Evolutionary conservation across 2,888 invertebrate species (phyloP), one percentile per base, ranked within the genome.

Genomic region (Galerucella nymphaeae): DNA sequence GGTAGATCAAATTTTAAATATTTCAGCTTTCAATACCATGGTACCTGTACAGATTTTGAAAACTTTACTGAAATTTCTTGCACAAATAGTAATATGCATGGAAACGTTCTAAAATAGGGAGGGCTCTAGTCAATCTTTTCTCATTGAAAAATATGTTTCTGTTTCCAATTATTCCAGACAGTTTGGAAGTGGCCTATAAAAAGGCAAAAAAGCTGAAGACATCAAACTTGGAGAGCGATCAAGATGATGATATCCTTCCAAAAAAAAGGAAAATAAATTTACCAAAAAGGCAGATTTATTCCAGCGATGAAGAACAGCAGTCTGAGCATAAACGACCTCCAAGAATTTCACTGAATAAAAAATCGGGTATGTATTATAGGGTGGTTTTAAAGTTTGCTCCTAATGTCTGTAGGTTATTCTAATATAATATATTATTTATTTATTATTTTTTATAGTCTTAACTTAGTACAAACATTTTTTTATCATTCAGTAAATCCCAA

Each of bases 141-240:
- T 57, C 42, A 57, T 66, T 64, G 62, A 62, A 23, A 62, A 14
- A 62, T 62, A 62, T 38, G 9, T 64, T 66, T 57, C 30, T 16
- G 30, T 57, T 57, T 53, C 30, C 58, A 30, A 66, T 66, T 58
- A 66, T 66, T 66, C 41, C 20, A 57, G 66, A 66, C 66, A 58
- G 58, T 66, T 58, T 66, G 42, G 66, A 66, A 58, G 66, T 66
- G 57, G 66, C 66, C 41, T 66, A 66, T 66, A 58, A 66, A 66
- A 66, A 66, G 66, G 66, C 66, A 66, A 66, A 66, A 64, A 66
- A 66, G 58, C 42, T 45, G 58, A 42, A 66, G 66, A 66, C 66
- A 57, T 66, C 66, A 66, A 66, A 66, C 20, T 66, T 66, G 16
- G 66, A 66, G 42, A 66, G 41, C 18, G 57, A 66, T 66, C 16